Conservation (phyloP, 2,113 vertebrate species). For the Chiloscyllium plagiosum region DNA sequence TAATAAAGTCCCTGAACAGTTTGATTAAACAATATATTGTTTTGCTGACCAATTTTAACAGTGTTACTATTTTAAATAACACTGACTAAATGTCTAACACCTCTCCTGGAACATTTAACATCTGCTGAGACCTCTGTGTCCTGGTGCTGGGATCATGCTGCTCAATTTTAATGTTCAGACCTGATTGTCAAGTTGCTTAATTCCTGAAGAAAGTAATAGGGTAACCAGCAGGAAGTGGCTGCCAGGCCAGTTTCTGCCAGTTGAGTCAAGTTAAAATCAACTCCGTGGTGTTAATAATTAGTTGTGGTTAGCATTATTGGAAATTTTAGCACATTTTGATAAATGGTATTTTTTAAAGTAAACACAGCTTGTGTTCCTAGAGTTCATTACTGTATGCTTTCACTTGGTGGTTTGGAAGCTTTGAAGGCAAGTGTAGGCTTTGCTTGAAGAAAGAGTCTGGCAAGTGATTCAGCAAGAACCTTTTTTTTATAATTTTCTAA, state of each 20-base stretch:
- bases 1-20: too few species aligned
- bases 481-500: neutral
- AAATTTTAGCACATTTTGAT: neutral
- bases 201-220: neutral
- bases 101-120: neutral
- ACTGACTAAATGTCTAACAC: neutral
- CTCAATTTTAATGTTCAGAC: neutral
- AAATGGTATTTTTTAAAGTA: neutral
- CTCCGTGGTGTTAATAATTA: neutral
- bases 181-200: neutral
- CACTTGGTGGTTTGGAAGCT: neutral
- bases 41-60: neutral
- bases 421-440: neutral
- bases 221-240: neutral
- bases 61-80: neutral
- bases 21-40: too few species aligned
- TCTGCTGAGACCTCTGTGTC: neutral
- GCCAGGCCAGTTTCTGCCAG: neutral
- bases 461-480: neutral
- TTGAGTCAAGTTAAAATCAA: neutral
- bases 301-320: neutral
- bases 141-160: neutral
- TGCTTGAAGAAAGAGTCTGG: neutral
- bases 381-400: conserved; percentile 1
- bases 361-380: neutral